A percentile compares a stretch with the other conserved stretches of the same genome.
These are phyloP conservation scores for Drosophila mauritiana DNA, from an alignment of 1,140 invertebrate genomes.

Conservation along the genomic window DNA sequence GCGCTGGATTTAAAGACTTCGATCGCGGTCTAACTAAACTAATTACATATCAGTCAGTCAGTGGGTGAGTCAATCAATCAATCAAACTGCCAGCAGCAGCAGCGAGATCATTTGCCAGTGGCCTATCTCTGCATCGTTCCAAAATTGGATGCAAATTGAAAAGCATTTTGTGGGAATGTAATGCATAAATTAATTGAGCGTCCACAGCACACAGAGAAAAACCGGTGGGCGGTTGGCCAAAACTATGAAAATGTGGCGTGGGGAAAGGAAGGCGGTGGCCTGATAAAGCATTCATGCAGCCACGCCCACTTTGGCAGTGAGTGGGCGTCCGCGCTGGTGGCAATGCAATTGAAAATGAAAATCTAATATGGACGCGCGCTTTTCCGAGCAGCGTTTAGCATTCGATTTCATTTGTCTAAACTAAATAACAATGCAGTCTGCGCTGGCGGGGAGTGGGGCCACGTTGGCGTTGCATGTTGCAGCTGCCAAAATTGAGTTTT, in stretches of 20 bases:
- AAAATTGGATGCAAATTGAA: constrained; percentile 68
- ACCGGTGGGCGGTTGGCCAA: not conserved
- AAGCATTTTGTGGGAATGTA: constrained; percentile 60
- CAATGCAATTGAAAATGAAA: constrained; percentile 67
- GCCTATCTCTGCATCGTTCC: constrained; percentile 29
- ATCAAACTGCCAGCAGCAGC: constrained; percentile 24
- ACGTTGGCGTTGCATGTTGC: constrained; percentile 6
- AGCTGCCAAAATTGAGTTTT: constrained; percentile 39
- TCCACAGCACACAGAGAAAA: constrained; percentile 22
- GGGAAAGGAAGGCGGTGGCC: not conserved
- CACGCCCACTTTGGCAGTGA: constrained; percentile 3
- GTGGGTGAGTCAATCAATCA: constrained; percentile 39
- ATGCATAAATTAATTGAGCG: constrained; percentile 79
- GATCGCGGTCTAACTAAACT: constrained; percentile 45
- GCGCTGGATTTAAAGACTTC: not conserved
- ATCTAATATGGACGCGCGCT: constrained; percentile 52
- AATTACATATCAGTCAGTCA: constrained; percentile 38
- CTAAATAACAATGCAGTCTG: constrained; percentile 72
- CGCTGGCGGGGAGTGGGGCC: not conserved
- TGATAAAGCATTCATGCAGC: constrained; percentile 42
- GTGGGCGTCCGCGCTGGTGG: not conserved
- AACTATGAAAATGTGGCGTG: constrained; percentile 3
- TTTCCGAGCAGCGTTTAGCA: constrained; percentile 52
- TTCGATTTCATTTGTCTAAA: constrained; percentile 75
- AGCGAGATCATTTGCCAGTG: constrained; percentile 27